Evolutionary conservation across 1,140 invertebrate genomes (phyloP), one percentile per base, ranked within the genome.

Genomic region (Calosoma granatense): DNA sequence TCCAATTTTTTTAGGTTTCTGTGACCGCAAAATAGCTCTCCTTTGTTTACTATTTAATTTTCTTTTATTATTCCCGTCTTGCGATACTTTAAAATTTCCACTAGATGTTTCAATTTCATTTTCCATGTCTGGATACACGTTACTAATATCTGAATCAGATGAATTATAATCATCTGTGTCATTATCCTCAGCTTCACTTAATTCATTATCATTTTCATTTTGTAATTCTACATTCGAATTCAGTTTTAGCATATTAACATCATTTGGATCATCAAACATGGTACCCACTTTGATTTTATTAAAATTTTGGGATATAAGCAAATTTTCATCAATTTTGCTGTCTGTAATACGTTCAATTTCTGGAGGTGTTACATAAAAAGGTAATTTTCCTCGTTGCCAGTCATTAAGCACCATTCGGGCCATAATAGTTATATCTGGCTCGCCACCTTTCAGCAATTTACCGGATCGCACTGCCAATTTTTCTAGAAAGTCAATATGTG

Each of bases 381-480:
- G 96, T 39, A 99, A 75, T 74, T 95, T 96, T 12, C 97, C 97
- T 66, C 97, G 81, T 74, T 99, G 97, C 87, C 92, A 99, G 72
- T 99, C 97, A 78, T 99, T 99, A 0, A 99, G 75, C 1, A 99
- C 84, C 88, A 97, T 97, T 71, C 90, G 90, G 0, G 97, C 86
- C 14, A 90, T 87, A 51, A 87, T 87, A 51, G 78, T 75, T 11
- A 96, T 77, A 75, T 99, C 94, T 11, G 97, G 92, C 72, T 99
- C 94, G 20, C 94, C 97, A 63, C 94, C 94, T 72, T 97, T 98
- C 1, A 97, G 71, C 41, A 99, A 74, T 75, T 93, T 96, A 11
- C 97, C 97, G 21, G 79, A 84, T 64, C 85, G 83, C 51, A 78
- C 76, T 0, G 95, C 94, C 56, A 98, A 67, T 72, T 97, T 88